A percentile compares a stretch with the other conserved stretches of the same genome.
These are phyloP conservation scores for Trochalopteron elliotii DNA, from an alignment of 2,113 vertebrate species.

Conservation along the genomic window DNA sequence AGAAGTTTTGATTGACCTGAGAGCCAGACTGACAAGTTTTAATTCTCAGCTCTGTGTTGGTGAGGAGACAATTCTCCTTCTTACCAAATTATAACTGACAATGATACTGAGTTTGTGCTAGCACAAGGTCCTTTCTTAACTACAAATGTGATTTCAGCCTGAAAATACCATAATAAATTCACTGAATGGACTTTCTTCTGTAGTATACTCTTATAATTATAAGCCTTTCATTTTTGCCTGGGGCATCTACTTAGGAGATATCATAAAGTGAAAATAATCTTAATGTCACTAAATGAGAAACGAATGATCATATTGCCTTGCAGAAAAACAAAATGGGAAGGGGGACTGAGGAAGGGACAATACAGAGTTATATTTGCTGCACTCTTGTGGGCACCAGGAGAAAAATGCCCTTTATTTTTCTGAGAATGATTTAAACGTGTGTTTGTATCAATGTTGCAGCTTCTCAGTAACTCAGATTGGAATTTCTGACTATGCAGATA, in stretches of 20 bases:
- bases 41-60: not conserved
- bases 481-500: not conserved
- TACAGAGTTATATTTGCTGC: not conserved
- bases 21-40: not conserved
- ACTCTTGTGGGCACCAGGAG: not conserved
- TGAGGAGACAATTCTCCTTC: not conserved
- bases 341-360: not conserved
- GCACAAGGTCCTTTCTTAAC: not conserved
- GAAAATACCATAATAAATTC: not conserved
- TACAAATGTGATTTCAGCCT: not conserved
- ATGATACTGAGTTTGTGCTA: not conserved
- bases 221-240: not conserved
- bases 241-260: not conserved
- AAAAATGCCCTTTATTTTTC: not conserved
- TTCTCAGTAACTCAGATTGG: not conserved
- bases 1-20: not conserved
- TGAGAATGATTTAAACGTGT: not conserved
- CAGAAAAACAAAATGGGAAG: not conserved
- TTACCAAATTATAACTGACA: not conserved
- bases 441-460: not conserved
- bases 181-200: not conserved
- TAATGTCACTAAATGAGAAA: slow-evolving; percentile 8
- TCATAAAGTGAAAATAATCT: not conserved
- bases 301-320: not conserved
- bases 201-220: not conserved